phyloP scores from a whole-genome alignment of 2,797 vertebrate species.

The Amphiprion clarkii region DNA sequence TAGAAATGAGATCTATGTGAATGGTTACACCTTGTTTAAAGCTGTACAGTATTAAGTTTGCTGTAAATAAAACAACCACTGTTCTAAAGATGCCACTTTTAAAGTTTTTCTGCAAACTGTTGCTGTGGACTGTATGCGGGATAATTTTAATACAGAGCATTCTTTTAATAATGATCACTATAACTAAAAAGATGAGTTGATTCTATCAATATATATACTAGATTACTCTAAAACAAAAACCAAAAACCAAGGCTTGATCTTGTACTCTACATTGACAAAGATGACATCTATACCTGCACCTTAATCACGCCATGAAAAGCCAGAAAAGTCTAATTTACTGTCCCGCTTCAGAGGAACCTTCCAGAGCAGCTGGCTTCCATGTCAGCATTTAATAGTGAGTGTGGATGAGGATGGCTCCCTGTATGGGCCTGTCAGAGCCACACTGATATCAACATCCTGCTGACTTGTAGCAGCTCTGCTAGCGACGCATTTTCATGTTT shows the following conservation, averaged over 20 bases:
- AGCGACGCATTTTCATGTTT: slow-evolving; percentile 59
- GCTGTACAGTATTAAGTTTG: no score
- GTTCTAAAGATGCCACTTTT: no score
- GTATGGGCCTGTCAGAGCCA: slow-evolving; percentile 53
- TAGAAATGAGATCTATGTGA: no score
- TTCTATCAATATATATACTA: no score
- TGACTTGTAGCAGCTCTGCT: slow-evolving; percentile 62
- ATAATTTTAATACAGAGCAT: no score
- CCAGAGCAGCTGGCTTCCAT: slow-evolving; percentile 45
- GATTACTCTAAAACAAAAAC: neutral
- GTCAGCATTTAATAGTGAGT: slow-evolving; percentile 56
- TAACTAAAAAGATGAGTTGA: no score
- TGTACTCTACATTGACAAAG: neutral
- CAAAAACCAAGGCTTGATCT: neutral
- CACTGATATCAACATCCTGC: slow-evolving; percentile 67
- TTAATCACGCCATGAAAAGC: slow-evolving; percentile 12
- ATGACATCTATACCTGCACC: neutral
- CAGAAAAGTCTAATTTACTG: slow-evolving; percentile 8
- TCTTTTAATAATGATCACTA: no score
- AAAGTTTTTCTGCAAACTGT: no score
- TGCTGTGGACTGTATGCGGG: no score
- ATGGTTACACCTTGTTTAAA: no score
- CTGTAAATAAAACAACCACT: no score
- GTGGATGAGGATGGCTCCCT: slow-evolving; percentile 32
- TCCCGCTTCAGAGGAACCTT: slow-evolving; percentile 13